phyloP scores from a whole-genome alignment of 1,140 invertebrate species.

The Hylaeus volcanicus region DNA sequence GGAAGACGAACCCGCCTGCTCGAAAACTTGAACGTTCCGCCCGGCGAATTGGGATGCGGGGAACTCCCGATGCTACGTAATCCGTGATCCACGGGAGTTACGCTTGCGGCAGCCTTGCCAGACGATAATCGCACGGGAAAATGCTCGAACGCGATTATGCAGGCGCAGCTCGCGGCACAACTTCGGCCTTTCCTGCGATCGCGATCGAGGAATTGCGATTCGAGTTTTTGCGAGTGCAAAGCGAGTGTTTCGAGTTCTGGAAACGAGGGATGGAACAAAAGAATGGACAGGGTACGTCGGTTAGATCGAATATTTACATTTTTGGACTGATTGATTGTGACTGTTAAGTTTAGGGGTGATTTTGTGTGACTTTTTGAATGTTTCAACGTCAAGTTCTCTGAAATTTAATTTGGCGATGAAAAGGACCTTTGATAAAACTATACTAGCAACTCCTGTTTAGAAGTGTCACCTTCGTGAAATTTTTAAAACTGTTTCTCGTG shows the following conservation, averaged over 20 bases:
- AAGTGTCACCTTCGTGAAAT: too few relatives aligned
- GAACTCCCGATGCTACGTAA: conserved; percentile 24
- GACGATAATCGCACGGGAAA: conserved; percentile 46
- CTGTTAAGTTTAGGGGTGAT: too few relatives aligned
- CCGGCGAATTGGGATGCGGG: conserved; percentile 33
- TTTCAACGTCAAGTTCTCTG: too few relatives aligned
- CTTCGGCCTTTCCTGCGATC: neutral
- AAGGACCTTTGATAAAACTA: too few relatives aligned
- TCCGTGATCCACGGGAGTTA: conserved; percentile 47
- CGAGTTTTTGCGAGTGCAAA: neutral
- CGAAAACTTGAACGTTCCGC: neutral
- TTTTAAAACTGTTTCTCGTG: too few relatives aligned
- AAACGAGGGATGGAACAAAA: neutral
- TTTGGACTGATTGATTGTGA: too few relatives aligned
- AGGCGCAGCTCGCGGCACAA: conserved; percentile 11
- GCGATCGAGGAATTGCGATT: neutral
- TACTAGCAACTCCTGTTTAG: too few relatives aligned
- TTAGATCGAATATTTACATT: too few relatives aligned
- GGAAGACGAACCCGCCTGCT: neutral
- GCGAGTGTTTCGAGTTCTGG: too few relatives aligned
- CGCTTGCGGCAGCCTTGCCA: conserved; percentile 40
- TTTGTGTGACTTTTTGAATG: too few relatives aligned
- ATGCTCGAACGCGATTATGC: conserved; percentile 35
- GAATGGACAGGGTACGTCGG: too few relatives aligned
- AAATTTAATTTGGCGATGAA: too few relatives aligned